Evolutionary conservation across 2,797 vertebrate species (phyloP).

Genomic region (Rallus crepitans): DNA sequence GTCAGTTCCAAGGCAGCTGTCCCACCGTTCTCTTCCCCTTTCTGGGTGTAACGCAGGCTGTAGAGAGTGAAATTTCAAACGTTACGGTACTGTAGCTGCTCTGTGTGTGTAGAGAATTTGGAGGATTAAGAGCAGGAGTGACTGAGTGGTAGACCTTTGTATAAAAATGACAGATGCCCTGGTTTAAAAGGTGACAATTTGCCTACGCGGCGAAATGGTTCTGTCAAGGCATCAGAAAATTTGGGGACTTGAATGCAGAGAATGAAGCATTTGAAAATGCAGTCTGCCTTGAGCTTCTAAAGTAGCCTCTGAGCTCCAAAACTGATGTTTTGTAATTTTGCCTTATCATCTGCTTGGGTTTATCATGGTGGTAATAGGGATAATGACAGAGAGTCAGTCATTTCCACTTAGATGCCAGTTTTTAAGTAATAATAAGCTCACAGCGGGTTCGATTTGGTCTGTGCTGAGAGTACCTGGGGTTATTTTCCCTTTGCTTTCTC

Average conservation of each 20-base stretch:
- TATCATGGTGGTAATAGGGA: constrained; percentile 79
- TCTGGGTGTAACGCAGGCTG: neutral
- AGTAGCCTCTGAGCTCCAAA: constrained; percentile 58
- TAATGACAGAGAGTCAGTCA: constrained; percentile 78
- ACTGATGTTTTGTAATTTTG: constrained; percentile 79
- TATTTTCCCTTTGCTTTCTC: constrained; percentile 69
- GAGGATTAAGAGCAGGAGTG: neutral
- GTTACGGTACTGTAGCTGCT: neutral
- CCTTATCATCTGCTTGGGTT: constrained; percentile 79
- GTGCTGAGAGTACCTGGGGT: constrained; percentile 71
- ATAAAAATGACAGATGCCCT: constrained; percentile 67
- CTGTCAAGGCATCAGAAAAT: constrained; percentile 71
- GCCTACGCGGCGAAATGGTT: constrained; percentile 64
- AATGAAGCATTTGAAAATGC: constrained; percentile 34
- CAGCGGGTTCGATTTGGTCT: constrained; percentile 71
- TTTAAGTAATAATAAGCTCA: constrained; percentile 78
- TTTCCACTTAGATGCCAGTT: constrained; percentile 77
- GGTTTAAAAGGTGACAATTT: constrained; percentile 77
- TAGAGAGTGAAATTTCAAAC: neutral
- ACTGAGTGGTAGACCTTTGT: constrained; percentile 26
- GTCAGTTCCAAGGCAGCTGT: neutral
- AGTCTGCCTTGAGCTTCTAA: constrained; percentile 52
- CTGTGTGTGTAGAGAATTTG: neutral
- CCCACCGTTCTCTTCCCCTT: neutral
- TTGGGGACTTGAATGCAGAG: constrained; percentile 54